Evolutionary conservation across 1,140 invertebrate species (phyloP).

Genomic region (Drosophila serrata): DNA sequence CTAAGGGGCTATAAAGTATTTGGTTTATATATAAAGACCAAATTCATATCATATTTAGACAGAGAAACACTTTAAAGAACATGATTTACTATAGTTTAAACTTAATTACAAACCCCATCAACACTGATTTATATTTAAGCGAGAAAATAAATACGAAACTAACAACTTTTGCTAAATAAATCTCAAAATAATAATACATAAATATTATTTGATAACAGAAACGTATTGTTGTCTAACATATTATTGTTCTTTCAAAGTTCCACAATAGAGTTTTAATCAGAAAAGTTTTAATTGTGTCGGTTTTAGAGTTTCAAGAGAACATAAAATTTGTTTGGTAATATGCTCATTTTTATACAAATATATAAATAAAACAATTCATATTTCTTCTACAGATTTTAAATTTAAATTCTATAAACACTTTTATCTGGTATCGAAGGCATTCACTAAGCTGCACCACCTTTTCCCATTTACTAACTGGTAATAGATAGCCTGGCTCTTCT

Average conservation of each 20-base stretch:
- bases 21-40: background rate
- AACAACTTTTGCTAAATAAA: background rate
- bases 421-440: background rate
- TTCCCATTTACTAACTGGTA: background rate
- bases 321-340: background rate
- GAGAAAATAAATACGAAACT: background rate
- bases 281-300: background rate
- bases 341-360: background rate
- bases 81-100: background rate
- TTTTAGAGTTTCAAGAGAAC: background rate
- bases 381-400: background rate
- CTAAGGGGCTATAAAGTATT: background rate
- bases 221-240: too few relatives aligned
- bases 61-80: background rate
- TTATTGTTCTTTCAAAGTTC: background rate
- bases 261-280: background rate
- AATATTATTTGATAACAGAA: background rate
- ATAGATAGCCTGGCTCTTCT: background rate
- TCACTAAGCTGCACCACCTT: background rate
- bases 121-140: background rate
- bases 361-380: background rate
- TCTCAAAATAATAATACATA: background rate
- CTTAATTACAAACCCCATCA: background rate
- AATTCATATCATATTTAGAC: background rate
- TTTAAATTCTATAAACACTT: background rate